Base-by-base conservation (phyloP, 2,888 invertebrate genomes). In the Pasiphila rectangulata region DNA sequence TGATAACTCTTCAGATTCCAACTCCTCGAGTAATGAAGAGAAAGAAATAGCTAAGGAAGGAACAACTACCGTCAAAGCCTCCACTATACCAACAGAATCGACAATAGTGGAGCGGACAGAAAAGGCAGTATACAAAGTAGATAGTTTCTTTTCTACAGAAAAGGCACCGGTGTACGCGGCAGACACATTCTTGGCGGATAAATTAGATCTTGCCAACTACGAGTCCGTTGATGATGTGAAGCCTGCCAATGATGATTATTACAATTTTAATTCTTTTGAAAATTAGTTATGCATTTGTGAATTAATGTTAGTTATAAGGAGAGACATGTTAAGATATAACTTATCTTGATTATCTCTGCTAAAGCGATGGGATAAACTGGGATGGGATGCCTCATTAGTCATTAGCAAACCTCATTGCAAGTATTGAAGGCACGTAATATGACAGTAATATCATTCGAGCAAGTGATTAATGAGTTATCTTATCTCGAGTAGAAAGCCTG, bases 141-240 rank as follows among this genome's bases (percentile, higher is more conserved):
- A 78, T 2, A 54, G 57, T 9, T 79, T 84, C 55, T 85, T 85
- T 40, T 83, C 85, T 0, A 85, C 87, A 1, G 86, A 85, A 0
- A 79, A 74, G 47, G 19, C 74, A 0, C 63, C 63, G 0, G 81
- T 79, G 0, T 72, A 77, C 19, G 67, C 75, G 0, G 62, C 79
- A 0, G 87, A 88, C n/a, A 81, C 81, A 0, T 88, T 88, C 50
- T 61, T 88, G 39, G 87, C 88, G 4, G 87, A 87, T 54, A 86
- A 75, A 51, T 79, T 81, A 30, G 83, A 85, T 64, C 43, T 86
- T 5, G 61, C 75, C 0, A 79, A 84, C 53, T 86, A 86, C 43
- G 82, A 77, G 17, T 55, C 72, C 0, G 63, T 64, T 0, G 84
- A 83, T 40, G 78, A 82, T 7, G 67, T 49, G 0, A 54, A 49